Percentiles rank a stretch among this genome's conserved stretches.
phyloP scores from a whole-genome alignment of 2,888 invertebrate species.

The Melanargia galathea region DNA sequence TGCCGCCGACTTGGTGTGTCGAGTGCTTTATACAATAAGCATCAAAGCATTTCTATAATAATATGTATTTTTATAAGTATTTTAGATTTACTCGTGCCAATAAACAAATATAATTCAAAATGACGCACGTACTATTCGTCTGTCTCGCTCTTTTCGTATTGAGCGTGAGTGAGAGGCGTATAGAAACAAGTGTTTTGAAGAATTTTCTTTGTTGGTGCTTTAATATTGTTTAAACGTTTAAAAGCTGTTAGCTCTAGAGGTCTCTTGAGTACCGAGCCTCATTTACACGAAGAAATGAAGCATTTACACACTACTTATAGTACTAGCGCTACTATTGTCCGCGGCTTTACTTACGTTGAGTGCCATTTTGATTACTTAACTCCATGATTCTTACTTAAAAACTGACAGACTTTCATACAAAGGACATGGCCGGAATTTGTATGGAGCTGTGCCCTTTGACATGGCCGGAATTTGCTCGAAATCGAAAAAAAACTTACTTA shows the following conservation, averaged over 20 bases:
- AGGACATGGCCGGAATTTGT: too few relatives aligned
- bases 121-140: not conserved
- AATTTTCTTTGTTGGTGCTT: slow-evolving; percentile 10
- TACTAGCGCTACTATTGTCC: too few relatives aligned
- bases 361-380: too few relatives aligned
- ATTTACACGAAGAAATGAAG: not conserved
- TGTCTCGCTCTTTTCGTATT: not conserved
- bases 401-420: too few relatives aligned
- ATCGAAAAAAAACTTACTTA: too few relatives aligned
- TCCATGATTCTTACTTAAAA: too few relatives aligned
- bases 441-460: too few relatives aligned
- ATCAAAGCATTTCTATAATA: not conserved
- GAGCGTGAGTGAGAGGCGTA: not conserved
- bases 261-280: slow-evolving; percentile 1
- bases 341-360: too few relatives aligned
- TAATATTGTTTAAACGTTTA: slow-evolving; percentile 8
- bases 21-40: not conserved
- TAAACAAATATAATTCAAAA: slow-evolving; percentile 10
- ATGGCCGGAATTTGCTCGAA: too few relatives aligned
- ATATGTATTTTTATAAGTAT: slow-evolving; percentile 22
- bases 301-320: too few relatives aligned
- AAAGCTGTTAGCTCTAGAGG: slow-evolving; percentile 1
- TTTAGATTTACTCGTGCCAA: slow-evolving; percentile 13
- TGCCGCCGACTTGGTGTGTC: not conserved
- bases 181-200: slow-evolving; percentile 10